Percentiles rank a stretch among this genome's conserved stretches.
phyloP scores from a whole-genome alignment of 2,797 vertebrate genomes.

The Sebastes umbrosus region DNA sequence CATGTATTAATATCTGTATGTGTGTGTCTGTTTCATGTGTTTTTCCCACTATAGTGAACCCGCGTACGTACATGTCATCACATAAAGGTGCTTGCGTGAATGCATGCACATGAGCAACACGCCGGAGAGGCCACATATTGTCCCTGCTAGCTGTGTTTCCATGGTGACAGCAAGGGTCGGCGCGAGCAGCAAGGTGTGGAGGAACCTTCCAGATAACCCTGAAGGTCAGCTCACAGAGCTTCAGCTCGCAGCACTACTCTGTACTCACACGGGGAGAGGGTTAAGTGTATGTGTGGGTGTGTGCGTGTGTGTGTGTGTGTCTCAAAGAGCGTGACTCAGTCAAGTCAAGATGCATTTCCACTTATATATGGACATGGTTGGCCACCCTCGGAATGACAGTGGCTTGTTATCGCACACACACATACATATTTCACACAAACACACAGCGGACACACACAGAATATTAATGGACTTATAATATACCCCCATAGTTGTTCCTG shows the following conservation, averaged over 20 bases:
- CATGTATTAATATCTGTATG: constrained; percentile 13
- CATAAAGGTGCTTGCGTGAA: constrained; percentile 2
- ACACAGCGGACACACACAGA: constrained; percentile 20
- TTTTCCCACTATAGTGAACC: background rate
- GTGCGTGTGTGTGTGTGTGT: background rate
- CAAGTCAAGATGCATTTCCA: constrained; percentile 57
- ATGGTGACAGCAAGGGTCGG: constrained; percentile 69
- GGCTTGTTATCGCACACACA: constrained; percentile 55
- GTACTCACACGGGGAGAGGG: constrained; percentile 39
- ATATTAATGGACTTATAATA: constrained; percentile 48
- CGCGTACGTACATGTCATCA: background rate
- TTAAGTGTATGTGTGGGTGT: constrained; percentile 35
- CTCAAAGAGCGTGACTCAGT: constrained; percentile 2
- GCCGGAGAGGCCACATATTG: constrained; percentile 58
- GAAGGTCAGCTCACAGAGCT: constrained; percentile 71
- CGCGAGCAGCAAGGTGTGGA: constrained; percentile 71
- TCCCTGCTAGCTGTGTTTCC: constrained; percentile 73
- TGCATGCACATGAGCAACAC: constrained; percentile 18
- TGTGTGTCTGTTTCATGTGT: background rate
- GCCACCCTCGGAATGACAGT: constrained; percentile 54
- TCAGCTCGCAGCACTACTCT: constrained; percentile 46
- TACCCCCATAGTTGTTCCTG: constrained; percentile 19
- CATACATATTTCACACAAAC: constrained; percentile 1
- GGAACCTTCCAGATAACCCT: constrained; percentile 78
- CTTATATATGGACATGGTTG: constrained; percentile 65